Evolutionary conservation across 1,140 invertebrate species (phyloP), one percentile per base, ranked within the genome.

Genomic region (Solenopsis invicta): DNA sequence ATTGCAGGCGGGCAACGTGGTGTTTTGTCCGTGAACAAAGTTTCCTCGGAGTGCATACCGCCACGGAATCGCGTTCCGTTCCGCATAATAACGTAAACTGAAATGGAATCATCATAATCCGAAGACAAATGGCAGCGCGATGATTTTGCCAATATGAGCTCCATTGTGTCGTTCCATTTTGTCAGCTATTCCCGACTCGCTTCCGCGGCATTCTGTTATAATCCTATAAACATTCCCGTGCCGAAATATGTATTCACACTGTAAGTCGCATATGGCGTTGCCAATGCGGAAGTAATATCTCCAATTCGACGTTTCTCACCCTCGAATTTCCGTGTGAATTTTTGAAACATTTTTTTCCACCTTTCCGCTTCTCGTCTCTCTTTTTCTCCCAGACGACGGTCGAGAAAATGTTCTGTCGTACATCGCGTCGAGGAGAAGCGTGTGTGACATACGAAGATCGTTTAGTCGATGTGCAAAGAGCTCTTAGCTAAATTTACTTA

Each of bases 51-150:
- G 61, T 82, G 37, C 62, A 80, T 29, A 64, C 45, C 45, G 21
- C 13, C 48, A 34, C 29, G 13, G 16, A 69, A 69, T 61, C 37
- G 54, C 24, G 18, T 82, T 74, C 54, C 69, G 41, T 59, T 82
- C 24, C 37, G 67, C 80, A 61, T 74, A 82, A 82, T 82, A 82
- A 71, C 78, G 50, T 72, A 82, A 82, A 81, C 64, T 71, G 64
- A 81, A 82, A 61, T 82, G 80, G 41, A 74, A 82, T 82, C 54
- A 59, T 82, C 50, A 61, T 82, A 82, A 82, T 82, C 54, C 67
- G 54, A 82, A 74, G 69, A 82, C 52, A 82, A 82, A 74, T 61
- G 52, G 52, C 18, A 34, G 21, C 10, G 9, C 41, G 37, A 59
- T 71, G 78, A 82, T 82, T 72, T 72, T 45, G 78, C n/a, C 52